phyloP scores from a whole-genome alignment of 2,888 invertebrate genomes.

The Fragum sueziense region DNA sequence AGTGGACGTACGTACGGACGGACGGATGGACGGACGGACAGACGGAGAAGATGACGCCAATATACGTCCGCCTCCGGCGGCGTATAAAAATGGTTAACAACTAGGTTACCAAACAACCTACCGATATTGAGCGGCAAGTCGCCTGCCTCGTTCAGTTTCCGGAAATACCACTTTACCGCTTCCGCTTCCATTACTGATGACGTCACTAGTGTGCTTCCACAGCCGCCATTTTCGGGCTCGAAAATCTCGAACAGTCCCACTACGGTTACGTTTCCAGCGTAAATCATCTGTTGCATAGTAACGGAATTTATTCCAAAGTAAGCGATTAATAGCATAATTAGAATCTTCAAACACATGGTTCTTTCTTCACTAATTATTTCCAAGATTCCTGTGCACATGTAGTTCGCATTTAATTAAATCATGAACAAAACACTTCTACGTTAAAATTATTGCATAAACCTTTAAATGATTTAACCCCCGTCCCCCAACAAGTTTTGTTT shows the following conservation, averaged over 20 bases:
- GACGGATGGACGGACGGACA: too few relatives aligned
- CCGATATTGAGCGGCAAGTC: constrained; percentile 32
- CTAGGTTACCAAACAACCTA: constrained; percentile 5
- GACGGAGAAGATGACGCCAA: too few relatives aligned
- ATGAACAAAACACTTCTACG: neutral
- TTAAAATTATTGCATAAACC: neutral
- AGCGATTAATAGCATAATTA: neutral
- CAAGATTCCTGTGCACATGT: neutral
- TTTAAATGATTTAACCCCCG: neutral
- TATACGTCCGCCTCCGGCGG: too few relatives aligned
- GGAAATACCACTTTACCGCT: constrained; percentile 37
- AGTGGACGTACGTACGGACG: too few relatives aligned
- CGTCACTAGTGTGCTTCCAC: constrained; percentile 1
- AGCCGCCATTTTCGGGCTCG: constrained; percentile 12
- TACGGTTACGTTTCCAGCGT: constrained; percentile 20
- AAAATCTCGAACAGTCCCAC: constrained; percentile 41
- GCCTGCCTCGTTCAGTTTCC: constrained; percentile 20
- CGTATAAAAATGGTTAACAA: too few relatives aligned
- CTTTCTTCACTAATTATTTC: neutral
- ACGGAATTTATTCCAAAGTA: neutral
- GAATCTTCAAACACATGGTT: neutral
- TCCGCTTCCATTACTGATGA: constrained; percentile 41
- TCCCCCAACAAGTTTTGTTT: neutral
- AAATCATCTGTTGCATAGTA: neutral
- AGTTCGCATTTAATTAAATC: neutral